Evolutionary conservation across 1,140 invertebrate genomes (phyloP).

Genomic region (Rhyacophila brunnea): DNA sequence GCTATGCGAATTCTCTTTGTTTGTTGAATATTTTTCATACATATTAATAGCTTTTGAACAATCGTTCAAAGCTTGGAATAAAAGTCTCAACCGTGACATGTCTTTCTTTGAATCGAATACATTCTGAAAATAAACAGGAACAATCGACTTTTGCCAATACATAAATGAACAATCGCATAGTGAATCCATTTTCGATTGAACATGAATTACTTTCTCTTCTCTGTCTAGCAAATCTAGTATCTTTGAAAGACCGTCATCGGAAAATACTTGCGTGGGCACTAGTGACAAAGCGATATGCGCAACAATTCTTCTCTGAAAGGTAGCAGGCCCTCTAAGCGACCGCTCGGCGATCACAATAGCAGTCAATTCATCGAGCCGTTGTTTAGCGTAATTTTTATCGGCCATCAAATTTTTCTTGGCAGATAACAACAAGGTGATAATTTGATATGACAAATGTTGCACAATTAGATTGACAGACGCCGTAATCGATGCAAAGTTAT

Average conservation of each 20-base stretch:
- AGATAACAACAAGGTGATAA: conserved; percentile 57
- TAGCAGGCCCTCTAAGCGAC: conserved; percentile 68
- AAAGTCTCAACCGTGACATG: conserved; percentile 63
- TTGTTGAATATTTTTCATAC: conserved; percentile 42
- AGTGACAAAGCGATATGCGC: conserved; percentile 68
- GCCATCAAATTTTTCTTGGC: conserved; percentile 51
- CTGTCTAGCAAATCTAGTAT: conserved; percentile 60
- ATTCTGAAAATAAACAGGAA: conserved; percentile 75
- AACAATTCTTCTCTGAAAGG: conserved; percentile 63
- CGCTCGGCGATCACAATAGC: conserved; percentile 71
- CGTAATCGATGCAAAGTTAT: conserved; percentile 59
- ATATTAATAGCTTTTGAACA: conserved; percentile 46
- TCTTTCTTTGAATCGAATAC: conserved; percentile 64
- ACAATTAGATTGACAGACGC: conserved; percentile 65
- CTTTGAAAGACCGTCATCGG: conserved; percentile 54
- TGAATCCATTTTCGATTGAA: conserved; percentile 58
- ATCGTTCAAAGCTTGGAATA: conserved; percentile 65
- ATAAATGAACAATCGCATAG: conserved; percentile 74
- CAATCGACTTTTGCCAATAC: conserved; percentile 79
- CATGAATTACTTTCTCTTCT: conserved; percentile 62
- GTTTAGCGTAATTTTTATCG: conserved; percentile 52
- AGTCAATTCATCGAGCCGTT: conserved; percentile 60
- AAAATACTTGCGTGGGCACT: conserved; percentile 56
- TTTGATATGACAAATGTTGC: conserved; percentile 69
- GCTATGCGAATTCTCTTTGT: conserved; percentile 37